Evolutionary conservation across 2,113 vertebrate species (phyloP).

Genomic region (Saguinus imperator): DNA sequence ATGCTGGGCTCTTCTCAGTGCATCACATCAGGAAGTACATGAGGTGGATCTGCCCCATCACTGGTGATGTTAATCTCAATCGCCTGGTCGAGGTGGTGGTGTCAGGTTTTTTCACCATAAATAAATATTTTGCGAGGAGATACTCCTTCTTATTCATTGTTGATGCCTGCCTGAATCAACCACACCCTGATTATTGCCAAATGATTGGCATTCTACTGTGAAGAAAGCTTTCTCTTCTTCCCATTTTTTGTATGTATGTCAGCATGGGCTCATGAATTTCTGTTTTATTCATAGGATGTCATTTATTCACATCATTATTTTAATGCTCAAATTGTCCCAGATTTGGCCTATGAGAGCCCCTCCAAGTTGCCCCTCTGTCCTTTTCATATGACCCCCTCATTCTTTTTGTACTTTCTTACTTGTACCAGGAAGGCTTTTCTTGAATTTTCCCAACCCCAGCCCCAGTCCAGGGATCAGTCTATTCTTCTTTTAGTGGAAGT

Average conservation of each 20-base stretch:
- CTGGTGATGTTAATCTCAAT: neutral
- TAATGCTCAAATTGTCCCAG: neutral
- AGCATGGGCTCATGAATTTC: neutral
- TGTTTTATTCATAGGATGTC: neutral
- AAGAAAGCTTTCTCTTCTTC: neutral
- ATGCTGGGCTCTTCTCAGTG: neutral
- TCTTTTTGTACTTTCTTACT: neutral
- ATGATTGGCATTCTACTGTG: neutral
- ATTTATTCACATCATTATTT: neutral
- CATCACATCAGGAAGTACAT: neutral
- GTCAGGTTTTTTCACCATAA: neutral
- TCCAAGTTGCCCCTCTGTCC: neutral
- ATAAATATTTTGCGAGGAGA: neutral
- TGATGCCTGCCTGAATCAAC: neutral
- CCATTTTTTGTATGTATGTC: neutral
- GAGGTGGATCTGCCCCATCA: neutral
- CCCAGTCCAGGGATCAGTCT: neutral
- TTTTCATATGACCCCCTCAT: neutral
- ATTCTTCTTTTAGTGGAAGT: neutral
- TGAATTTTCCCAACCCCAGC: neutral
- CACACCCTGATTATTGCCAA: neutral
- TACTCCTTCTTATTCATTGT: neutral
- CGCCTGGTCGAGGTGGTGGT: neutral
- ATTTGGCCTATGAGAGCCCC: neutral
- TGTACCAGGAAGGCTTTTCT: neutral